A percentile compares a stretch with the other conserved stretches of the same genome.
These are phyloP conservation scores for Pardosa pseudoannulata DNA, from an alignment of 2,888 invertebrate genomes.

Conservation along the genomic window DNA sequence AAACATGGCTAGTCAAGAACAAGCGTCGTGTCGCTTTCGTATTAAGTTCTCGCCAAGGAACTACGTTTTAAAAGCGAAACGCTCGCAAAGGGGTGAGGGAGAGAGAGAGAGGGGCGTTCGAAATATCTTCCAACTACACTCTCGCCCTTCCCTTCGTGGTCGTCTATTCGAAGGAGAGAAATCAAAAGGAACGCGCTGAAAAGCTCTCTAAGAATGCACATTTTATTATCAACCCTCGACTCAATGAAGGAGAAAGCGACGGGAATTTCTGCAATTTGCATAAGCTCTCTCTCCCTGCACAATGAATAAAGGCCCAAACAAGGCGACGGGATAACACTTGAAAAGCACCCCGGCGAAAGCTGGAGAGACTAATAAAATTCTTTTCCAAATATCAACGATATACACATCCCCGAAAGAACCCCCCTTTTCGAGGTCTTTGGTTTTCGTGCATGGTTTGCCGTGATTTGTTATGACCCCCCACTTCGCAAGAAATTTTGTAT, in stretches of 20 bases:
- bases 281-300: constrained; percentile 56
- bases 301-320: constrained; percentile 70
- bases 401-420: constrained; percentile 26
- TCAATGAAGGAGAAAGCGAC: constrained; percentile 67
- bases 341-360: constrained; percentile 30
- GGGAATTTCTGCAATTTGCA: constrained; percentile 71
- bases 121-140: constrained; percentile 36
- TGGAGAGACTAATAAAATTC: constrained; percentile 66
- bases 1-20: constrained; percentile 65
- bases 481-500: constrained; percentile 8
- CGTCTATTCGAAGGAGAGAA: constrained; percentile 39
- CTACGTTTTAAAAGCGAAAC: constrained; percentile 56
- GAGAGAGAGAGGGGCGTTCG: neutral
- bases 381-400: constrained; percentile 66
- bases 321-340: constrained; percentile 59
- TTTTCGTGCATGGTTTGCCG: constrained; percentile 13
- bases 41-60: constrained; percentile 57
- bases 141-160: neutral
- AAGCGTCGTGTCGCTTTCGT: constrained; percentile 36
- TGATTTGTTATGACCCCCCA: neutral
- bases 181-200: constrained; percentile 68
- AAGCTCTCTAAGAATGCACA: constrained; percentile 69
- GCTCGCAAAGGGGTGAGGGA: constrained; percentile 5
- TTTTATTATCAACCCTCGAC: constrained; percentile 66
- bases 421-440: neutral